phyloP scores from a whole-genome alignment of 2,113 vertebrate species.

The Piprites chloris region DNA sequence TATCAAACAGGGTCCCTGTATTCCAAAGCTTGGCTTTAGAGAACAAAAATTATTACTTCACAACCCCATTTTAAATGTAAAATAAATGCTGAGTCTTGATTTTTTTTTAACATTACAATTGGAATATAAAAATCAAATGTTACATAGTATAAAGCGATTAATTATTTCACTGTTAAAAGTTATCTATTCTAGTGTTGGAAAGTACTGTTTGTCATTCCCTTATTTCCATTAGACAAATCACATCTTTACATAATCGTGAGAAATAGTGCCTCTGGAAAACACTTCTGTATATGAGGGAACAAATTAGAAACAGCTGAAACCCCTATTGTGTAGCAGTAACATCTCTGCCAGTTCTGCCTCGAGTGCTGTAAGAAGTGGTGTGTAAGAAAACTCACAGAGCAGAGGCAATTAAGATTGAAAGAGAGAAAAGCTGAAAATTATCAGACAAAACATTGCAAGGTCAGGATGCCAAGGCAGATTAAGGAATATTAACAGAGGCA shows the following conservation, averaged over 20 bases:
- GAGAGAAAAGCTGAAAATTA: not conserved
- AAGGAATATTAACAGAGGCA: not conserved
- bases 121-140: not conserved
- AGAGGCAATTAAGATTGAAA: constrained; percentile 6
- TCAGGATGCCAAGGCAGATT: not conserved
- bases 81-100: not conserved
- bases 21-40: not conserved
- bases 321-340: not conserved
- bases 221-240: not conserved
- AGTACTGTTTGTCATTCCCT: not conserved
- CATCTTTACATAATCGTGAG: not conserved
- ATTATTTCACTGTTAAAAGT: not conserved
- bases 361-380: not conserved
- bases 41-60: not conserved
- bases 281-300: not conserved
- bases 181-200: not conserved
- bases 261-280: constrained; percentile 22
- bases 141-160: not conserved
- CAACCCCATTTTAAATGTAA: not conserved
- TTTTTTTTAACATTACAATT: not conserved
- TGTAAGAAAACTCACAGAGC: not conserved
- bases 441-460: not conserved
- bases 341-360: constrained; percentile 12
- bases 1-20: not conserved
- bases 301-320: constrained; percentile 34